phyloP scores from a whole-genome alignment of 37 sponge, comb jelly and placozoan species.

The Agelas oroides region DNA sequence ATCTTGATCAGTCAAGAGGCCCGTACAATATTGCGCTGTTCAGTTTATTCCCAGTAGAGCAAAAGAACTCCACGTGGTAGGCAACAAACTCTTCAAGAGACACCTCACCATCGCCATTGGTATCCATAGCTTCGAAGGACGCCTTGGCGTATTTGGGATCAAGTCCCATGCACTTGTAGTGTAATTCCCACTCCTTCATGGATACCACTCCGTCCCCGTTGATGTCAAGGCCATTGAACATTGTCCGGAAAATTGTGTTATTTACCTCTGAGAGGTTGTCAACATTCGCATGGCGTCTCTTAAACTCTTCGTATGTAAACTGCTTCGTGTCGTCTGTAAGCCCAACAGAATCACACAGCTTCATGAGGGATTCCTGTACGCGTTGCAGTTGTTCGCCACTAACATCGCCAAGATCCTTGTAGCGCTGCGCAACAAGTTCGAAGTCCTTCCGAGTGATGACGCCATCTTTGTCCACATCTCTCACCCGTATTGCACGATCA shows the following conservation, averaged over 20 bases:
- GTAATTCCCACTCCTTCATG: background rate
- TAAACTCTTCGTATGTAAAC: background rate
- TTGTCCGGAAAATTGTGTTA: background rate
- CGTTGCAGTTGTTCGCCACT: too few relatives aligned
- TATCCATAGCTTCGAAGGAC: conserved; percentile 11
- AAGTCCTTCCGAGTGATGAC: conserved; percentile 60
- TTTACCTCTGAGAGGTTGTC: background rate
- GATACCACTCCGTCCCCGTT: background rate
- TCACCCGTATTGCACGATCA: too few relatives aligned
- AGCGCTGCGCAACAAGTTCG: conserved; percentile 13
- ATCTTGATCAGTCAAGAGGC: background rate
- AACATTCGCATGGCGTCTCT: background rate
- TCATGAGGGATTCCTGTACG: too few relatives aligned
- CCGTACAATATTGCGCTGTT: background rate
- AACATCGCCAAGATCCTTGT: too few relatives aligned
- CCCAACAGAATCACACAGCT: too few relatives aligned
- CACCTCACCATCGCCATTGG: conserved; percentile 1
- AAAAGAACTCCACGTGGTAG: background rate
- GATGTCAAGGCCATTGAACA: background rate
- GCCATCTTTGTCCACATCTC: conserved; percentile 74
- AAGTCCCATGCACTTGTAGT: background rate
- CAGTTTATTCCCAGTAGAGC: background rate
- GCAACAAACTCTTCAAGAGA: background rate
- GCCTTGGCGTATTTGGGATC: background rate
- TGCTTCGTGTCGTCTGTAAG: background rate